These are phyloP conservation scores for Australoheros facetus DNA, from an alignment of 2,797 vertebrate genomes.

Conservation along the genomic window DNA sequence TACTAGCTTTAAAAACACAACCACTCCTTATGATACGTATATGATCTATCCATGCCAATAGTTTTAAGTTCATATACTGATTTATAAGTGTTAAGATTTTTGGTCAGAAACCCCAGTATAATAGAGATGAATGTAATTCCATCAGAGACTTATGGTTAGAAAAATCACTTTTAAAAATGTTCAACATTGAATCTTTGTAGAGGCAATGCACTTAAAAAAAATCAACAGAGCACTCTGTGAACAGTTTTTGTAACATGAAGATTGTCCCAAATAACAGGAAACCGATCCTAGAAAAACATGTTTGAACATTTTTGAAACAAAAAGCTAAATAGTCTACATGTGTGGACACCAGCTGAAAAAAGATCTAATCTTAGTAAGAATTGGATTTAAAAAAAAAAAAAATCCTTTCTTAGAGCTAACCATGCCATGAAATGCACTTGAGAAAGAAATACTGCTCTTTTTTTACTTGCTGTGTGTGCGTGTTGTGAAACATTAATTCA, in stretches of 20 bases:
- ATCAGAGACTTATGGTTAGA: neutral
- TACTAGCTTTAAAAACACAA: too few relatives aligned
- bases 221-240: neutral
- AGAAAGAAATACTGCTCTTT: neutral
- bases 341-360: neutral
- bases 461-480: neutral
- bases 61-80: neutral
- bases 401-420: constrained; percentile 10
- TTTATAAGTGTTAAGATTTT: neutral
- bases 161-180: neutral
- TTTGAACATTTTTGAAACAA: neutral
- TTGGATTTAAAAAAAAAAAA: too few relatives aligned
- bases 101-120: neutral
- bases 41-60: neutral
- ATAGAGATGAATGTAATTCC: neutral
- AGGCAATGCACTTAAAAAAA: neutral
- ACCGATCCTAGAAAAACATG: neutral
- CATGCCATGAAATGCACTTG: constrained; percentile 3
- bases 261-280: neutral
- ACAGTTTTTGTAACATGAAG: neutral
- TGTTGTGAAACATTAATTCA: constrained; percentile 40
- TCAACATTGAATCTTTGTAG: neutral
- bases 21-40: too few relatives aligned
- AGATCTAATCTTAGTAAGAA: neutral
- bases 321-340: neutral